These are phyloP conservation scores for Anguilla marmorata DNA, from an alignment of 2,797 vertebrate species.

Conservation along the genomic window DNA sequence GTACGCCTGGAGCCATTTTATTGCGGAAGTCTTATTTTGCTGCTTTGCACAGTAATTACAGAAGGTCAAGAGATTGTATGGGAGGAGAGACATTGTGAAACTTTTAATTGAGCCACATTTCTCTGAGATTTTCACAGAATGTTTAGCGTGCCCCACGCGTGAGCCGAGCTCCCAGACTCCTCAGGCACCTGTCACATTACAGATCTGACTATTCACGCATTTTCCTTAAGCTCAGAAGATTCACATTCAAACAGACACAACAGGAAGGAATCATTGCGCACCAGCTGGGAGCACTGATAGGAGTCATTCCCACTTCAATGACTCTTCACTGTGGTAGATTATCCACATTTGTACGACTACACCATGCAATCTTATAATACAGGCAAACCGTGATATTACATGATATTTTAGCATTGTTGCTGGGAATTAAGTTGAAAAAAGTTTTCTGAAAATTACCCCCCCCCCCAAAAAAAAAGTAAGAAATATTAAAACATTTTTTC, in stretches of 20 bases:
- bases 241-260: not conserved
- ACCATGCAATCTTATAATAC: too few species aligned
- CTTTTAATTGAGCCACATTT: not conserved
- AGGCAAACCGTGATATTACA: too few species aligned
- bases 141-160: not conserved
- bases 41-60: not conserved
- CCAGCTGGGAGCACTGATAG: not conserved
- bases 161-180: not conserved
- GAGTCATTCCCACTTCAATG: not conserved
- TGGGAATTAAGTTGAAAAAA: too few species aligned
- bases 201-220: not conserved
- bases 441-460: too few species aligned
- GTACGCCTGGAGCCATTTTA: not conserved
- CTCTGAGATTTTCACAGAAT: not conserved
- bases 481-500: too few species aligned
- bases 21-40: not conserved
- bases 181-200: not conserved
- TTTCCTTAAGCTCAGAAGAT: not conserved
- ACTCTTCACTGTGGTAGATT: too few species aligned
- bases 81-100: not conserved
- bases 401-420: too few species aligned
- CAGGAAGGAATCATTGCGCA: not conserved
- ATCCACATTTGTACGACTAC: too few species aligned
- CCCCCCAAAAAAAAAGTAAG: too few species aligned
- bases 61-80: not conserved